These are phyloP conservation scores for Corapipo altera DNA, from an alignment of 2,113 vertebrate species.

Conservation along the genomic window DNA sequence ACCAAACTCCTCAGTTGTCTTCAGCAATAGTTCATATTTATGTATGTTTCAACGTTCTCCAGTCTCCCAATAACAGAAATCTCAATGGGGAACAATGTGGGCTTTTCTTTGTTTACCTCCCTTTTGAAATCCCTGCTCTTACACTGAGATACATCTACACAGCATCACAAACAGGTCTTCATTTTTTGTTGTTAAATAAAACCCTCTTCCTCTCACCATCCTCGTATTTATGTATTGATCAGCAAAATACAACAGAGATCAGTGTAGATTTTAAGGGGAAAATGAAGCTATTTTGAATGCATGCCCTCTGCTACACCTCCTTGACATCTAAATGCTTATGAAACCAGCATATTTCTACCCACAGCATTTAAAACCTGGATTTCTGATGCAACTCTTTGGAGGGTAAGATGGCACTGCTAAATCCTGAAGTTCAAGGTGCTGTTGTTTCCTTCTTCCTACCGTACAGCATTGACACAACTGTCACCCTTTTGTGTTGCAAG, in stretches of 20 bases:
- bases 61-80: not conserved
- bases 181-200: not conserved
- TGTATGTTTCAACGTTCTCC: not conserved
- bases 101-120: not conserved
- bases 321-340: not conserved
- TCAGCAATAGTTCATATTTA: not conserved
- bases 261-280: not conserved
- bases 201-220: not conserved
- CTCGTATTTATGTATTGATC: not conserved
- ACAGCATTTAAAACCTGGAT: not conserved
- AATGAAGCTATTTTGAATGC: not conserved
- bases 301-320: not conserved
- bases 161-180: not conserved
- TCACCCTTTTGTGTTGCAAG: not conserved
- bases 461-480: not conserved
- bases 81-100: accelerated
- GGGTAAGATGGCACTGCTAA: not conserved
- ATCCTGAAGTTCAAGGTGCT: not conserved
- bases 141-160: not conserved
- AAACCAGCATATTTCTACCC: not conserved
- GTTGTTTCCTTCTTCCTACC: not conserved
- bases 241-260: not conserved
- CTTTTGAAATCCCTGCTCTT: not conserved
- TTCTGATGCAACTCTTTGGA: not conserved
- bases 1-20: not conserved